Percentiles rank a stretch among this genome's conserved stretches.
Conservation (phyloP, 1,140 invertebrate genomes). For the Reticulitermes speratus region DNA sequence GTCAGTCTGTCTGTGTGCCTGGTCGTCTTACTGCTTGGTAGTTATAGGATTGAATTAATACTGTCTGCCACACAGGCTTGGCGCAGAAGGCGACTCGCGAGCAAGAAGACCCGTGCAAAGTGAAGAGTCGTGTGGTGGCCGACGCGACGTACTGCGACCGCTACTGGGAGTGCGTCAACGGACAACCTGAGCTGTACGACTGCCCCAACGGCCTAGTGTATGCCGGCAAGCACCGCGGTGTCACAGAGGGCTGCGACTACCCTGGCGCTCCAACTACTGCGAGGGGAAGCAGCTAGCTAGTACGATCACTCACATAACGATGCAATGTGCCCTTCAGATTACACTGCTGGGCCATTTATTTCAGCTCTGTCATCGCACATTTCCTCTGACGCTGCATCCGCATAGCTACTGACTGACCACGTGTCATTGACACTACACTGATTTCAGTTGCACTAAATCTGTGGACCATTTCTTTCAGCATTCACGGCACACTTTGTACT, state of each 20-base stretch:
- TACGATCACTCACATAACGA: constrained; percentile 45
- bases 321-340: background rate
- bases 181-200: constrained; percentile 77
- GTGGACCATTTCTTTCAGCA: too few relatives aligned
- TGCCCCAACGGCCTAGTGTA: constrained; percentile 89
- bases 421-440: too few relatives aligned
- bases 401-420: too few relatives aligned
- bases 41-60: background rate
- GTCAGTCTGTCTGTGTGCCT: background rate
- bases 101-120: constrained; percentile 75
- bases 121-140: constrained; percentile 68
- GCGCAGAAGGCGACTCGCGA: constrained; percentile 46
- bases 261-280: constrained; percentile 84
- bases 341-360: background rate
- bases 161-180: constrained; percentile 81
- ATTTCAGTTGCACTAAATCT: too few relatives aligned
- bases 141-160: constrained; percentile 82
- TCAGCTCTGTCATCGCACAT: too few relatives aligned
- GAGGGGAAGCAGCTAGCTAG: constrained; percentile 72
- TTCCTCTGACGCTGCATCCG: too few relatives aligned
- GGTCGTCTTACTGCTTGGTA: background rate
- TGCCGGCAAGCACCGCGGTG: constrained; percentile 80
- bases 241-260: constrained; percentile 85
- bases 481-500: too few relatives aligned
- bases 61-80: background rate